Conservation (phyloP, 2,888 invertebrate genomes). For the Sipunculus nudus region DNA sequence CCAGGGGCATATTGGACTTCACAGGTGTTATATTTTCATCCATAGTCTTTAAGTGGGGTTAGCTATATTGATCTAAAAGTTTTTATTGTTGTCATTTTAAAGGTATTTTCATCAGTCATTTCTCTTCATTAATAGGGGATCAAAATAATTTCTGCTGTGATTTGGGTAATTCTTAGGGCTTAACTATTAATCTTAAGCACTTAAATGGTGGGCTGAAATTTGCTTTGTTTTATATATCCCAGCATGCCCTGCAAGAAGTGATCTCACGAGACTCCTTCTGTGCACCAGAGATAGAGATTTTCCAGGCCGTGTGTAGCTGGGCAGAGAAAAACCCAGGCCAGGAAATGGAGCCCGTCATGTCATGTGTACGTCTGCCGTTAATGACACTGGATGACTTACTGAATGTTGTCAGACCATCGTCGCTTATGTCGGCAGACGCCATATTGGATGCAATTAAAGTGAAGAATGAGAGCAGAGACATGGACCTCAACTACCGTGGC, state of each 20-base stretch:
- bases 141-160: too few species aligned
- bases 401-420: slow-evolving; percentile 86
- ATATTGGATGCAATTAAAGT: slow-evolving; percentile 94
- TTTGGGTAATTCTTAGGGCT: too few species aligned
- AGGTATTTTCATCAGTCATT: too few species aligned
- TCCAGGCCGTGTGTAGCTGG: slow-evolving; percentile 89
- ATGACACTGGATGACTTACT: slow-evolving; percentile 89
- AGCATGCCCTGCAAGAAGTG: slow-evolving; percentile 80
- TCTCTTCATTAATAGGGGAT: too few species aligned
- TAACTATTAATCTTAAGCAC: too few species aligned
- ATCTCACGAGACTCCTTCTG: slow-evolving; percentile 94
- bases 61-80: too few species aligned
- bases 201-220: too few species aligned
- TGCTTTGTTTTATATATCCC: too few species aligned
- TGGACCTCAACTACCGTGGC: slow-evolving; percentile 86
- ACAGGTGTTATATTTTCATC: too few species aligned
- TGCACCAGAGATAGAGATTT: slow-evolving; percentile 94
- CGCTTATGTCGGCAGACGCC: slow-evolving; percentile 86
- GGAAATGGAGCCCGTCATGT: slow-evolving; percentile 55
- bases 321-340: slow-evolving; percentile 79
- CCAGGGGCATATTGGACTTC: too few species aligned
- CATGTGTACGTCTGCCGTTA: slow-evolving; percentile 79
- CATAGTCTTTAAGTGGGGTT: too few species aligned
- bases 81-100: too few species aligned
- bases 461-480: slow-evolving; percentile 80